A percentile compares a stretch with the other conserved stretches of the same genome.
Conservation (phyloP, 2,888 invertebrate genomes). For the Nebria salina region DNA sequence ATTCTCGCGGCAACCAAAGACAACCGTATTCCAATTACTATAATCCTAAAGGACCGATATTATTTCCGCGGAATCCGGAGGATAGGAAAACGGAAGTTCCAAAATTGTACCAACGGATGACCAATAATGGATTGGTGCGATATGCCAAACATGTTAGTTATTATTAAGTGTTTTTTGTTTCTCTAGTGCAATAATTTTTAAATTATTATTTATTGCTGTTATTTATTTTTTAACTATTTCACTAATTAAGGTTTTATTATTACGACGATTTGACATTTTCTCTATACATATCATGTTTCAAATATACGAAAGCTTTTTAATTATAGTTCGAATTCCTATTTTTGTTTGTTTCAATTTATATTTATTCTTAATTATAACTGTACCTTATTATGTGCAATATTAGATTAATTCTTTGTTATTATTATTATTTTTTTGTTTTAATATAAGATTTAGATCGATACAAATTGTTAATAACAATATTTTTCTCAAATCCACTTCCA, state of each 20-base stretch:
- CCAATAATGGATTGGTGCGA: constrained; percentile 51
- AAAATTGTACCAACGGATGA: constrained; percentile 50
- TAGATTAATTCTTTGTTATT: neutral
- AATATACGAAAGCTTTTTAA: neutral
- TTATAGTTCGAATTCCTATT: neutral
- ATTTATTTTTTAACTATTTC: constrained; percentile 15
- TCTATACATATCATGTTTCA: neutral
- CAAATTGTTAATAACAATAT: neutral
- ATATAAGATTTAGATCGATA: neutral
- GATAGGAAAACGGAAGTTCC: constrained; percentile 49
- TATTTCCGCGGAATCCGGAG: constrained; percentile 36
- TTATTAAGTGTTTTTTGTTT: constrained; percentile 26
- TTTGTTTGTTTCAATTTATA: neutral
- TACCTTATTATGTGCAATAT: neutral
- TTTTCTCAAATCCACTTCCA: neutral
- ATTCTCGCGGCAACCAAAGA: constrained; percentile 12
- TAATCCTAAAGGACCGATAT: constrained; percentile 39
- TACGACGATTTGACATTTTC: neutral
- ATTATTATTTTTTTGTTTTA: neutral
- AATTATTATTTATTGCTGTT: constrained; percentile 31
- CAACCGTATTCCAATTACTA: constrained; percentile 22
- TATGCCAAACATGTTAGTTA: constrained; percentile 52
- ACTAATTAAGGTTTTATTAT: neutral
- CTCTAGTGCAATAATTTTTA: constrained; percentile 29
- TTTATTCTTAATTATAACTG: neutral